Evolutionary conservation across 1,140 invertebrate genomes (phyloP).

Genomic region (Drosophila arawakana): DNA sequence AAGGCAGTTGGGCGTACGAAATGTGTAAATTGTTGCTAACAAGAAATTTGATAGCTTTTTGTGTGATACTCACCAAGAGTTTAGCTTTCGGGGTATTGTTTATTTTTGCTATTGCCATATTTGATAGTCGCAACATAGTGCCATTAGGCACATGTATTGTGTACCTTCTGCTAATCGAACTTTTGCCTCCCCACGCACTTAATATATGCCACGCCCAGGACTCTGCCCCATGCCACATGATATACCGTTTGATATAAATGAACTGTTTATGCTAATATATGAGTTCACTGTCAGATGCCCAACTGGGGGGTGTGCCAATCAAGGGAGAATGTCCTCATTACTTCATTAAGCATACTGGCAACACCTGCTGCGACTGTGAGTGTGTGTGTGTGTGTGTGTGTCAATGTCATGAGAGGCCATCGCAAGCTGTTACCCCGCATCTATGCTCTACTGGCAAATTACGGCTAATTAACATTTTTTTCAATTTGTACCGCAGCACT

Average conservation of each 20-base stretch:
- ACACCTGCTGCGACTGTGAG: constrained; percentile 60
- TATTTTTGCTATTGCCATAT: constrained; percentile 30
- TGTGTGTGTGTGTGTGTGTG: constrained; percentile 26
- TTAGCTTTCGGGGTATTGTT: constrained; percentile 33
- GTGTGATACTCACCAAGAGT: constrained; percentile 23
- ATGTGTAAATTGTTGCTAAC: constrained; percentile 75
- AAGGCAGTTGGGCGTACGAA: constrained; percentile 27
- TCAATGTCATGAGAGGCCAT: constrained; percentile 66
- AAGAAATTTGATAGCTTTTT: constrained; percentile 72
- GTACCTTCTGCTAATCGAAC: constrained; percentile 45
- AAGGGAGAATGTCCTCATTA: constrained; percentile 50
- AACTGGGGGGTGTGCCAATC: constrained; percentile 8
- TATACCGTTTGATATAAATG: constrained; percentile 69
- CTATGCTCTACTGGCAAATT: constrained; percentile 60
- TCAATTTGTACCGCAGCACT: constrained; percentile 64
- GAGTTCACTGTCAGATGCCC: constrained; percentile 59
- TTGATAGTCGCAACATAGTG: constrained; percentile 18
- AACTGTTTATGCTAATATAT: constrained; percentile 82
- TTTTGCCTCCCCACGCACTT: constrained; percentile 21
- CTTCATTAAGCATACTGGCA: constrained; percentile 70
- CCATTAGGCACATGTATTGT: constrained; percentile 23
- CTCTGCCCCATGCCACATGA: constrained; percentile 6
- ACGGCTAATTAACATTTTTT: constrained; percentile 80
- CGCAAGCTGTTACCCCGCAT: constrained; percentile 20
- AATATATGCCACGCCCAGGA: constrained; percentile 23